Evolutionary conservation across 2,888 invertebrate species (phyloP).

Genomic region (Cylindroiulus punctatus): DNA sequence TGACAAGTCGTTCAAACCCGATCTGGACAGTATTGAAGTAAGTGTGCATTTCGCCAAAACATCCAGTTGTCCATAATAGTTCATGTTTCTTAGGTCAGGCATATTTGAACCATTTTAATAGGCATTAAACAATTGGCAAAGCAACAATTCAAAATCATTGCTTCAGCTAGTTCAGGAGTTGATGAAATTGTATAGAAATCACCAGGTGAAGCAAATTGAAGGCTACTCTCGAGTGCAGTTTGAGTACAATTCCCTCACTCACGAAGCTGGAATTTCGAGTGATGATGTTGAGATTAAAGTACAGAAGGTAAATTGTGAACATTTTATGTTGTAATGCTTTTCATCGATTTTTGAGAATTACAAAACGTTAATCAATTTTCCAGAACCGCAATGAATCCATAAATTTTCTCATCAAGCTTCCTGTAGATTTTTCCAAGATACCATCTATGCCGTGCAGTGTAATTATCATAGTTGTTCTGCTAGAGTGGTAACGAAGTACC

Average conservation of each 20-base stretch:
- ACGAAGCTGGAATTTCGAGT: conserved; percentile 69
- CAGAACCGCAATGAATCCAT: conserved; percentile 66
- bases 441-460: conserved; percentile 70
- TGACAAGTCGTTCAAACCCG: conserved; percentile 74
- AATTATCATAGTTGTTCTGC: conserved; percentile 56
- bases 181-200: conserved; percentile 72
- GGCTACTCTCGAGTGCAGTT: conserved; percentile 70
- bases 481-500: background rate
- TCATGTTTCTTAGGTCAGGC: conserved; percentile 64
- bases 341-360: no score
- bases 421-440: conserved; percentile 73
- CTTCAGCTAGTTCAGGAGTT: conserved; percentile 74
- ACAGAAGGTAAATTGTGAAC: conserved; percentile 60
- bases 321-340: background rate
- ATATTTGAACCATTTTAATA: conserved; percentile 74
- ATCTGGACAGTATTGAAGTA: conserved; percentile 68
- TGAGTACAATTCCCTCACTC: conserved; percentile 74
- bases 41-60: conserved; percentile 58
- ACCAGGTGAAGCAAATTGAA: conserved; percentile 70
- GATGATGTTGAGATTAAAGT: conserved; percentile 76
- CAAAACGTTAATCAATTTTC: conserved; percentile 42
- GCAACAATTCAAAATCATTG: conserved; percentile 67
- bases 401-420: conserved; percentile 74
- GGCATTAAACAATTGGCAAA: conserved; percentile 15
- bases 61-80: background rate